A percentile compares a stretch with the other conserved stretches of the same genome.
These are phyloP conservation scores for Zoanthus sociatus DNA, from an alignment of 92 coral and sea anemone species.

Conservation along the genomic window DNA sequence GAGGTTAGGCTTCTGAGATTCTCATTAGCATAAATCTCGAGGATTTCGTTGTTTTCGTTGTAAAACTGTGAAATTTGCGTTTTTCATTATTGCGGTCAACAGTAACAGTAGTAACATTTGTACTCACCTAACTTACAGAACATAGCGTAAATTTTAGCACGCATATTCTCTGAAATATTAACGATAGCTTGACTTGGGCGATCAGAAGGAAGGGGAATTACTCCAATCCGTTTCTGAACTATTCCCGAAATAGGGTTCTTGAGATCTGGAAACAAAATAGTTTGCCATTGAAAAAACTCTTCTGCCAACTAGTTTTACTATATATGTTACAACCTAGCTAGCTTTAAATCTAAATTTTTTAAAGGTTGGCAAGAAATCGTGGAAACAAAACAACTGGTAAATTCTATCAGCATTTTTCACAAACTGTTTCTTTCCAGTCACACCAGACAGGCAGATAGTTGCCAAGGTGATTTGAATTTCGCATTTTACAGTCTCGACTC, in stretches of 20 bases:
- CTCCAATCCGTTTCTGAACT: slow-evolving; percentile 84
- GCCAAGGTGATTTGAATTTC: neutral
- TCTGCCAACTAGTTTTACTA: neutral
- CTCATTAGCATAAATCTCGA: no score
- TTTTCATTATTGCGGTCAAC: no score
- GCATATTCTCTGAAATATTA: slow-evolving; percentile 95
- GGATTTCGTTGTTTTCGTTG: no score
- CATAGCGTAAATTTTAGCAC: slow-evolving; percentile 93
- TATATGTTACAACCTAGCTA: neutral
- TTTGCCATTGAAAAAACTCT: neutral
- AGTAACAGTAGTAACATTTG: neutral
- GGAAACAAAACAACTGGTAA: neutral
- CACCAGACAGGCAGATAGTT: neutral
- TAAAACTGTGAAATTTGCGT: no score
- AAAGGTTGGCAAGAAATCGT: neutral
- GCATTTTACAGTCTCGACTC: neutral
- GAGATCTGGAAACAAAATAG: slow-evolving; percentile 66
- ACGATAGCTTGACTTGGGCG: slow-evolving; percentile 95
- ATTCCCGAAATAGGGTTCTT: slow-evolving; percentile 86
- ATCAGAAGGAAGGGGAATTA: slow-evolving; percentile 87
- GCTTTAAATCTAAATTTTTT: neutral
- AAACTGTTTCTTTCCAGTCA: neutral
- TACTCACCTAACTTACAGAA: slow-evolving; percentile 93
- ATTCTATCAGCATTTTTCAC: neutral
- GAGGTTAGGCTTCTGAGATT: no score